Base-by-base conservation (phyloP, 2,113 vertebrate genomes). In the Phylloscopus trochiloides region DNA sequence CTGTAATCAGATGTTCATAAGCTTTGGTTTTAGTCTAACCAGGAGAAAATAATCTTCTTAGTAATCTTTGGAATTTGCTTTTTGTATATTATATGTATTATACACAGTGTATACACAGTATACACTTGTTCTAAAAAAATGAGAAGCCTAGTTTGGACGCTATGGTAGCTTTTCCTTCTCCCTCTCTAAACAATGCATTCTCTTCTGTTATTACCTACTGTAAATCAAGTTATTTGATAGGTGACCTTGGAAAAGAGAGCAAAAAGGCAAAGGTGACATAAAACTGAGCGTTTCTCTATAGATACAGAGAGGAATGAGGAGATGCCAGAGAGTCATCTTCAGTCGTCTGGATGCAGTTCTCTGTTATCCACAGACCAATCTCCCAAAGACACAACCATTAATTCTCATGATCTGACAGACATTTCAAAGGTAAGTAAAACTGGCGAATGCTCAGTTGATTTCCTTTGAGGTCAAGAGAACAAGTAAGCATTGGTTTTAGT, bases 401-500 rank as follows among this genome's bases (percentile, higher is more conserved):
- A 93, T 96, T 98, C 96, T 91, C 87, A 22, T 95, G 92, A 73
- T 91, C 82, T 98, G 96, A 97, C 97, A 93, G 97, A 98, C 8
- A 58, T 94, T 94, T 97, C 98, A 94, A 92, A 98, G 98, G 98
- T 99, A 96, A 96, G 97, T 81, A 94, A 88, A 96, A 92, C 86
- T 89, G 90, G 68, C 52, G 87, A 67, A 89, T 77, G 51, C 90
- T 85, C 91, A 67, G n/a, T 38, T 87, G 51, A 89, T 95, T 97
- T 97, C 81, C 91, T 93, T 88, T 78, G 81, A 90, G 91, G 89
- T 96, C 91, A 94, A 86, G 90, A 96, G 84, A 92, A 93, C 34
- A 93, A 97, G 73, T 59, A 92, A 91, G 84, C 62, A 43, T 93
- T 96, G 65, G 51, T 91, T 97, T 90, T 91, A 74, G 54, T 95